Evolutionary conservation across 2,113 vertebrate genomes (phyloP), one percentile per base, ranked within the genome.

Genomic region (Tor tambroides): DNA sequence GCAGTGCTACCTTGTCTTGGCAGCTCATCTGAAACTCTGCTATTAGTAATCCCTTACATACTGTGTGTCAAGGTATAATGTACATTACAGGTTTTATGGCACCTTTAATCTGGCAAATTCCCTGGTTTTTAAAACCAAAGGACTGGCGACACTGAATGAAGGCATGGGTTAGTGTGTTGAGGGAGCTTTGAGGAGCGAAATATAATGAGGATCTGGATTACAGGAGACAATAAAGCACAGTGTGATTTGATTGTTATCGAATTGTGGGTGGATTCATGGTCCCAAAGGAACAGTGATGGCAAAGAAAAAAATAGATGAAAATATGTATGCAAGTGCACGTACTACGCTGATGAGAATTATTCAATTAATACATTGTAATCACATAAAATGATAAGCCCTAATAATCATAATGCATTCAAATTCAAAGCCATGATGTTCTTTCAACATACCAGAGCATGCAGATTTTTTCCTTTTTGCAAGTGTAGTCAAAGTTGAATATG

Each of bases 1-100:
- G 83, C 87, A 56, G 78, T 71, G 85, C 82, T 91, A 90, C 87
- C 89, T 87, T 89, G 88, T 89, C 85, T 85, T 90, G 89, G 90
- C 90, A 89, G 88, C 88, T 30, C 74, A 87, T 90, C 90, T 89
- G 85, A 91, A 85, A 82, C 84, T 61, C 30, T 87, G 75, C 84
- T 88, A 91, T 88, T 86, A 85, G 79, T 89, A 85, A 90, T 89
- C 88, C 88, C 76, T 88, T 89, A 88, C 89, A 89, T 56, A 56
- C 46, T 72, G 89, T 32, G 75, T 69, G 80, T 88, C 87, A 86
- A 86, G 85, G 74, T 86, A 76, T 72, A 88, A 89, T 80, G 77
- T 86, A 89, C 89, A 90, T 87, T 89, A 88, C 90, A 87, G 78
- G 71, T 83, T 49, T 80, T 32, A 74, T 23, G 35, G 65, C 12